These are phyloP conservation scores for Penaeus vannamei DNA, from an alignment of 1,140 invertebrate species.

Conservation along the genomic window DNA sequence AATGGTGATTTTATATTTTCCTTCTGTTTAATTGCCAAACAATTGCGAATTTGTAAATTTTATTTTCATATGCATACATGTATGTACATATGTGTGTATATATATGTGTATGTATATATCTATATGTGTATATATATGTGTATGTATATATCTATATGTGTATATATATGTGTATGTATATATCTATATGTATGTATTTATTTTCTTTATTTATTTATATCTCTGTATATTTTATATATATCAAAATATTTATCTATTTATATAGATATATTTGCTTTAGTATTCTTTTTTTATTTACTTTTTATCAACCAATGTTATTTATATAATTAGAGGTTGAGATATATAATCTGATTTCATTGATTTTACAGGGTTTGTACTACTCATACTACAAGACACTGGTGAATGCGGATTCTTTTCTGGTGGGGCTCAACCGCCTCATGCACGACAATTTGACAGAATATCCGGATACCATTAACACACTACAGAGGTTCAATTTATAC, in stretches of 20 bases:
- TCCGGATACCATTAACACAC: constrained; percentile 84
- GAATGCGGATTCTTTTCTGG: constrained; percentile 77
- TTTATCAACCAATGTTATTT: background rate
- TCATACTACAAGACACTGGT: constrained; percentile 88
- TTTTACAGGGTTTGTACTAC: constrained; percentile 85
- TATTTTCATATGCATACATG: too few species aligned
- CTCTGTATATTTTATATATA: too few species aligned
- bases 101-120: too few species aligned
- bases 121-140: too few species aligned
- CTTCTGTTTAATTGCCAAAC: background rate
- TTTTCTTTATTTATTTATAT: too few species aligned
- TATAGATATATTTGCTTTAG: too few species aligned
- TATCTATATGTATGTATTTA: background rate
- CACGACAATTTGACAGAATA: constrained; percentile 85
- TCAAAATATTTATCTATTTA: too few species aligned
- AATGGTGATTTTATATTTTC: constrained; percentile 76
- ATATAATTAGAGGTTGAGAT: constrained; percentile 26
- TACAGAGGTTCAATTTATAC: constrained; percentile 86
- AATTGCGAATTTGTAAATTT: constrained; percentile 39
- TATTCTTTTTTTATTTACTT: background rate
- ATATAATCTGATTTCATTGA: too few species aligned
- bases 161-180: background rate
- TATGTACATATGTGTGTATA: too few species aligned
- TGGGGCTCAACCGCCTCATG: constrained; percentile 79
- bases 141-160: background rate